Evolutionary conservation across 2,113 vertebrate genomes (phyloP).

Genomic region (Synodontis membranacea): DNA sequence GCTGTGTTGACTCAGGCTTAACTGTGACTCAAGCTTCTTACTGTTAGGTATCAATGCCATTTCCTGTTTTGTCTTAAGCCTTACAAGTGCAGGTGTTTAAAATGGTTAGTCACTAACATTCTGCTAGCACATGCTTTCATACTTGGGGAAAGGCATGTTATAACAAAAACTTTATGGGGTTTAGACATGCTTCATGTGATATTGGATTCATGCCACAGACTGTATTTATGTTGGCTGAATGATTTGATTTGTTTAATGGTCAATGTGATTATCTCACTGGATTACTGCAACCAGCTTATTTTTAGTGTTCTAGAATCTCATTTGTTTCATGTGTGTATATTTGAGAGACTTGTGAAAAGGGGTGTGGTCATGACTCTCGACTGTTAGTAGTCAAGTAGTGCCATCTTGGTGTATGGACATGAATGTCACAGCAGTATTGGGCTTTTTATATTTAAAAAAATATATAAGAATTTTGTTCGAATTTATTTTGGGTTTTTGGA

Average conservation of each 20-base stretch:
- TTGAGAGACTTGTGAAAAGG: neutral
- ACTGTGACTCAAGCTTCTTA: conserved; percentile 21
- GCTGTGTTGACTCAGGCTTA: neutral
- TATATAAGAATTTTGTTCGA: too few relatives aligned
- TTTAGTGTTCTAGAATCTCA: neutral
- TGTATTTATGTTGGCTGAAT: neutral
- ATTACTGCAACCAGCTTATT: neutral
- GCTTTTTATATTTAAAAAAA: too few relatives aligned
- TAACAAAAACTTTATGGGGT: neutral
- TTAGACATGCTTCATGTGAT: neutral
- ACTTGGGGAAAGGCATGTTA: neutral
- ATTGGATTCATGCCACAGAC: neutral
- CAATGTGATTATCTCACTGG: neutral
- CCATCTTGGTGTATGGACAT: too few relatives aligned
- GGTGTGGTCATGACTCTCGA: neutral
- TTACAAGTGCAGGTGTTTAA: conserved; percentile 24
- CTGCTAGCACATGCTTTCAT: neutral
- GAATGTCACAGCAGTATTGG: too few relatives aligned
- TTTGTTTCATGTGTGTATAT: neutral
- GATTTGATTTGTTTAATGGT: neutral
- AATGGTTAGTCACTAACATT: conserved; percentile 17
- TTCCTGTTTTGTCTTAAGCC: conserved; percentile 31
- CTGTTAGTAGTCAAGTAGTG: neutral
- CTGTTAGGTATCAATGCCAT: neutral
- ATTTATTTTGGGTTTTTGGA: too few relatives aligned